Evolutionary conservation across 2,113 vertebrate genomes (phyloP), one percentile per base, ranked within the genome.

Genomic region (Engraulis encrasicolus): DNA sequence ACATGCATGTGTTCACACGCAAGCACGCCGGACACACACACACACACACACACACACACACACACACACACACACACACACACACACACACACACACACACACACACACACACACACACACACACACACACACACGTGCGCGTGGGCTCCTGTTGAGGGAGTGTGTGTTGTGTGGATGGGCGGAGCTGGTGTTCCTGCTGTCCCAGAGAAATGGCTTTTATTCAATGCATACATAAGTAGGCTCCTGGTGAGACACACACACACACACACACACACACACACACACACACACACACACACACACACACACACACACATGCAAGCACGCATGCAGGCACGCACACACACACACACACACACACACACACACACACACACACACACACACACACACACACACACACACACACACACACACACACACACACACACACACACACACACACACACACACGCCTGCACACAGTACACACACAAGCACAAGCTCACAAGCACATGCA

Each of bases 161-260:
- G 79, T 82, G 50, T 12, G 52, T 66, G 83, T 34, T 48, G 40
- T 71, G 83, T 82, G 37, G 49, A 61, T 80, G 86, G 89, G 90
- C 71, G 84, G 90, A 88, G 90, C 74, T 83, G 84, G 48, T 81
- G 85, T 83, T 82, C 90, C 85, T 82, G 86, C 90, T 86, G 86
- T 86, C 88, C 82, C 78, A 81, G 90, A 89, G 87, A 93, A 93
- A 92, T 91, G 84, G 87, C 89, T 93, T 92, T 89, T 92, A 87
- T 93, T 93, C 91, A 90, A 93, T 93, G 93, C 92, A 93, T 94
- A 93, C 82, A 89, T 90, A 92, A 94, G 87, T 89, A 93, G 92
- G 82, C 90, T 87, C 90, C 92, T 91, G 84, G 85, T 89, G 86
- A 87, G 81, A 74, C 81, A 50, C 80, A 84, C 83, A 27, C n/a